Evolutionary conservation across 2,797 vertebrate species (phyloP), one percentile per base, ranked within the genome.

Genomic region (Leptodactylus fallax): DNA sequence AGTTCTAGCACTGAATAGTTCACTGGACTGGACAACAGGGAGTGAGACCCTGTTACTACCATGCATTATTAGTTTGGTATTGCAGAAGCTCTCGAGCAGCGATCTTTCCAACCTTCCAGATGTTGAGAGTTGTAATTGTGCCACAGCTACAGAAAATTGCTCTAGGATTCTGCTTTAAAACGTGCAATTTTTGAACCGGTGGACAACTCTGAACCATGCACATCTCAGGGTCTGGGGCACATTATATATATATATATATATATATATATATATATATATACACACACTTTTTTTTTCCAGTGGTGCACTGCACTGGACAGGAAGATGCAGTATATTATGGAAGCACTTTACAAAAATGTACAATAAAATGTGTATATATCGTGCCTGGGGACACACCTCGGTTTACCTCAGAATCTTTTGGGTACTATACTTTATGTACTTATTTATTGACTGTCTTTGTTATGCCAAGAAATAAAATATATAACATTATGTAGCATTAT

Each of bases 321-420:
- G 25, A 19, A 58, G 23, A 74, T 83, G 55, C 69, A 74, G 21
- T n/a, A 17, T 67, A 56, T 25, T 63, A 17, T 1, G 45, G 36
- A 53, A 67, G 87, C 81, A 87, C 87, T 87, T 87, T 87, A 87
- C 61, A 79, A 83, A 13, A 55, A 61, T 81, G 85, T 77, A 77
- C 23, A 36, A 45, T 53, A 23, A 2, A 7, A 3, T 5, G 21
- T 23, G 45, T 58, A 45, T 21, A 19, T 55, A 27, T 55, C 21
- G 25, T 71, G 60, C 53, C 65, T 12, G 45, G 13, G 74, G n/a
- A 61, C 65, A 25, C n/a, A 45, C 23, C 63, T 58, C 21, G 17
- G 69, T 76, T 82, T 84, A 87, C 80, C 69, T 83, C 71, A 63
- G 45, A 63, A 19, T 36, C 19, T 56, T 71, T 60, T 19, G 36